These are phyloP conservation scores for Himalopsyche tibetana DNA, from an alignment of 2,888 invertebrate species.

Conservation along the genomic window DNA sequence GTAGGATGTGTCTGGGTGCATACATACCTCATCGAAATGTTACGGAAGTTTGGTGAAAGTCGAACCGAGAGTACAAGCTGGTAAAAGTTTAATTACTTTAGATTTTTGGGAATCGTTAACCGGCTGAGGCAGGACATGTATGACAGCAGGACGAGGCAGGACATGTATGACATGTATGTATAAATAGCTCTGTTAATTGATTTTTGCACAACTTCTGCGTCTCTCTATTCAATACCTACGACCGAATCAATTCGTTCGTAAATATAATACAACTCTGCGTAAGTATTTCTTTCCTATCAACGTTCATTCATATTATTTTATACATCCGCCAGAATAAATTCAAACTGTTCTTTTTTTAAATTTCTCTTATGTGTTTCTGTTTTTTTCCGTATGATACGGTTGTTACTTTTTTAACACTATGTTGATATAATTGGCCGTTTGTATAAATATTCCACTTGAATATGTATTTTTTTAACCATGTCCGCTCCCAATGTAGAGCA, in stretches of 20 bases:
- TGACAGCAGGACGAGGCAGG: constrained; percentile 44
- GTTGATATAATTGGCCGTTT: too few relatives aligned
- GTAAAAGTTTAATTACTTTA: constrained; percentile 50
- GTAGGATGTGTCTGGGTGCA: not conserved
- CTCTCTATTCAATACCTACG: not conserved
- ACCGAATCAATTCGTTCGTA: not conserved
- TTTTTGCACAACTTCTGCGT: constrained; percentile 41
- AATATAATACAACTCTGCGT: too few relatives aligned
- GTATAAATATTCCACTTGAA: too few relatives aligned
- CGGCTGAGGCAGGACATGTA: constrained; percentile 22
- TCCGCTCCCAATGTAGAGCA: too few relatives aligned
- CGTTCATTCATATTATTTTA: too few relatives aligned
- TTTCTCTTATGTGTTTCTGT: too few relatives aligned
- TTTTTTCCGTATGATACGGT: too few relatives aligned
- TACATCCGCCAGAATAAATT: too few relatives aligned
- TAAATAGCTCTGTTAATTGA: constrained; percentile 51
- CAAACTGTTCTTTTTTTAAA: too few relatives aligned
- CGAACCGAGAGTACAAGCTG: constrained; percentile 14
- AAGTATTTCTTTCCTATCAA: too few relatives aligned
- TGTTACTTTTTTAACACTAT: too few relatives aligned
- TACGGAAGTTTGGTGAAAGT: not conserved
- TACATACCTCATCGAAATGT: not conserved
- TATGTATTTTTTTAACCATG: too few relatives aligned
- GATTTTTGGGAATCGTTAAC: constrained; percentile 47
- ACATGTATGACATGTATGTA: constrained; percentile 16